Conservation (phyloP, 2,113 vertebrate species). For the Phalacrocorax brasilianus region DNA sequence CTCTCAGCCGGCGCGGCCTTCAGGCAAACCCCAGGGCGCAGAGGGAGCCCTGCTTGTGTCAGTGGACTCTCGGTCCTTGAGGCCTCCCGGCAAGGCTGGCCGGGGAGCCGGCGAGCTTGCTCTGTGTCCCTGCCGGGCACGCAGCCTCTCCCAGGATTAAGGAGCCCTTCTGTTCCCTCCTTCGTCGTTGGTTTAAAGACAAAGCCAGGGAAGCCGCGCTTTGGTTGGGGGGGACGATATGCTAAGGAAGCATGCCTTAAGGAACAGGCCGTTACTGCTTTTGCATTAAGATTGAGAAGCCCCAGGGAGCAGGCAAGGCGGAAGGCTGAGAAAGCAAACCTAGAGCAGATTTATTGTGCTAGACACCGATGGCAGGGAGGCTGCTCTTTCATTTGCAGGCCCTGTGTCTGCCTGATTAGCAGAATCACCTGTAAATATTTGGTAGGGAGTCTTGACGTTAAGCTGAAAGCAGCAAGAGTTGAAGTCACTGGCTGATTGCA, state of each 20-base stretch:
- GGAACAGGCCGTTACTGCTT: background rate
- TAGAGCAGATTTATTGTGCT: background rate
- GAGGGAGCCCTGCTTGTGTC: background rate
- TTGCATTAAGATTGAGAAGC: background rate
- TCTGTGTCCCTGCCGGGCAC: background rate
- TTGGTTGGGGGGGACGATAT: background rate
- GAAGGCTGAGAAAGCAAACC: background rate
- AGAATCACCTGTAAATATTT: background rate
- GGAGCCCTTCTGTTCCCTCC: background rate
- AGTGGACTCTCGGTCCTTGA: background rate
- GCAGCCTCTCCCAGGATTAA: background rate
- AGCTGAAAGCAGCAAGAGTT: background rate
- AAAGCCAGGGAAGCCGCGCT: background rate
- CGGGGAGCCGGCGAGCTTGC: background rate
- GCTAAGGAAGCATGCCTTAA: background rate
- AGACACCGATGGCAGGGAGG: conserved; percentile 3
- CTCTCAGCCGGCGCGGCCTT: background rate
- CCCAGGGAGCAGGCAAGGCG: background rate
- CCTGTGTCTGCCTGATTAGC: conserved; percentile 22
- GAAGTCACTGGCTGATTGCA: background rate
- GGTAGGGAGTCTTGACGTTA: background rate
- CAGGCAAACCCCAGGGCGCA: background rate
- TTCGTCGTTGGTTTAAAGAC: background rate
- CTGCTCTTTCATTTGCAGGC: conserved; percentile 21
- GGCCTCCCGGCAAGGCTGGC: background rate